Percentiles rank a stretch among this genome's conserved stretches.
These are phyloP conservation scores for Dascyllus trimaculatus DNA, from an alignment of 2,113 vertebrate species.

Conservation along the genomic window DNA sequence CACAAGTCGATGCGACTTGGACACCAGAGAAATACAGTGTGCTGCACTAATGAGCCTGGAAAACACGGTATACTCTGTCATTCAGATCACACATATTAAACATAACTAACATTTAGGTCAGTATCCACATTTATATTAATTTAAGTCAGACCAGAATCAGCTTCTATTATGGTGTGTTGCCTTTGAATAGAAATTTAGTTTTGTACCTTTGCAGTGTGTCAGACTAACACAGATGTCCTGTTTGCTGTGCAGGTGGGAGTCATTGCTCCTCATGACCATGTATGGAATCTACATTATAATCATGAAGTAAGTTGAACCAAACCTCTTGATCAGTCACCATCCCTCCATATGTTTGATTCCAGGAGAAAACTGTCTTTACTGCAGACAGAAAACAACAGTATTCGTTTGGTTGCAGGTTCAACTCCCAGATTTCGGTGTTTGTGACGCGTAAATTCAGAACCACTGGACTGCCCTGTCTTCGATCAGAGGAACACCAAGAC, in stretches of 20 bases:
- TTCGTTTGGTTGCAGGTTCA: constrained; percentile 78
- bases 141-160: not conserved
- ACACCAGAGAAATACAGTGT: not conserved
- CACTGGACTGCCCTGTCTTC: constrained; percentile 53
- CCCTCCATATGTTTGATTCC: not conserved
- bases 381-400: not conserved
- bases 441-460: constrained; percentile 61
- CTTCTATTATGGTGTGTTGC: too few relatives aligned
- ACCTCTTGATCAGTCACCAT: not conserved
- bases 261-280: constrained; percentile 84
- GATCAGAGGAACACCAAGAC: constrained; percentile 60
- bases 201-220: not conserved
- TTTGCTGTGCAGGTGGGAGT: constrained; percentile 84
- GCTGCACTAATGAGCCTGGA: not conserved
- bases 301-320: constrained; percentile 83
- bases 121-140: not conserved
- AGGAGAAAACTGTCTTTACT: not conserved
- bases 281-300: constrained; percentile 86
- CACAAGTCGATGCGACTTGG: not conserved
- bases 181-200: too few relatives aligned
- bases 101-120: not conserved
- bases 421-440: constrained; percentile 76
- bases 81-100: not conserved
- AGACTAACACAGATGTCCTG: constrained; percentile 18
- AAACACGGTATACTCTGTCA: not conserved